Percentiles rank a stretch among this genome's conserved stretches.
Conservation (phyloP, 2,888 invertebrate species). For the Erynnis tages region DNA sequence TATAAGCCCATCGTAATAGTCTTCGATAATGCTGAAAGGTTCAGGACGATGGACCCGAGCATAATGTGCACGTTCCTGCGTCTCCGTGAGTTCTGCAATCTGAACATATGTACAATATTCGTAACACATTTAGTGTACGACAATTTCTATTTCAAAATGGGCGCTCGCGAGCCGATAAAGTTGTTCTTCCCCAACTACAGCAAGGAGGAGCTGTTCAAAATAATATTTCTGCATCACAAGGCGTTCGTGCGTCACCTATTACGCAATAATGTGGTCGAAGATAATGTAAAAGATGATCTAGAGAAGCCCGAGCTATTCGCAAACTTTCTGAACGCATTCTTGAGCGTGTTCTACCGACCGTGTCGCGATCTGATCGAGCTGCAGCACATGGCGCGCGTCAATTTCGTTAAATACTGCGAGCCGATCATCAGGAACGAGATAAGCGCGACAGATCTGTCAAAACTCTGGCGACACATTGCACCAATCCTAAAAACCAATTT, state of each 20-base stretch:
- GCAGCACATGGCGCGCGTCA: constrained; percentile 88
- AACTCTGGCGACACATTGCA: constrained; percentile 90
- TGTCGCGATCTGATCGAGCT: constrained; percentile 94
- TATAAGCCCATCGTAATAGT: constrained; percentile 83
- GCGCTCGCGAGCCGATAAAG: constrained; percentile 86
- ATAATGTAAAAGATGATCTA: constrained; percentile 53
- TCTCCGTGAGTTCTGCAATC: constrained; percentile 86
- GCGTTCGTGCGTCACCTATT: constrained; percentile 56
- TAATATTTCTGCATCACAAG: constrained; percentile 64
- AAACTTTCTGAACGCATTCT: constrained; percentile 90
- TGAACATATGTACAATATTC: constrained; percentile 88
- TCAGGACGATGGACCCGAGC: constrained; percentile 87
- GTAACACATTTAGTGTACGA: constrained; percentile 90
- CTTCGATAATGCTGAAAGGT: constrained; percentile 90
- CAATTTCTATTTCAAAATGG: constrained; percentile 87
- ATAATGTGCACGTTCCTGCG: constrained; percentile 87
- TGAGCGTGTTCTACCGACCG: constrained; percentile 91
- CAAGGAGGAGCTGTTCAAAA: constrained; percentile 84
- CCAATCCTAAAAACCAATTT: constrained; percentile 88
- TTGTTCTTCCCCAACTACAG: constrained; percentile 91
- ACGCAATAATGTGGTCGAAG: constrained; percentile 45
- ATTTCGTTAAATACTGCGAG: constrained; percentile 89
- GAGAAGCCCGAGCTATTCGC: constrained; percentile 83
- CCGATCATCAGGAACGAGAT: constrained; percentile 87
- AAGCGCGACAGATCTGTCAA: constrained; percentile 83